Percentiles rank a stretch among this genome's conserved stretches.
Evolutionary conservation across 1,140 invertebrate genomes (phyloP).

Genomic region (Apis dorsata): DNA sequence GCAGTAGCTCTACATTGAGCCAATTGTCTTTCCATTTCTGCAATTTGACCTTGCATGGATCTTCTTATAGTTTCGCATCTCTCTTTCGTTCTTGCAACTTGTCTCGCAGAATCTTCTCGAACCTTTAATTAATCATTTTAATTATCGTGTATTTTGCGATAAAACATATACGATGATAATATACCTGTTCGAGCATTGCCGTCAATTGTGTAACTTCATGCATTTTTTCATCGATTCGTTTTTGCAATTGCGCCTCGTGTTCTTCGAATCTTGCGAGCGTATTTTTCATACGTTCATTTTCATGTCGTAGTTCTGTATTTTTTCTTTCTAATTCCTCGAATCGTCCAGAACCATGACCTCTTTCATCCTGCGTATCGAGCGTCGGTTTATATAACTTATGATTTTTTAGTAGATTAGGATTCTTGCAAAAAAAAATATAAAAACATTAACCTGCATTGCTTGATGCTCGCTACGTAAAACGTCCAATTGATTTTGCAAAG

Average conservation of each 20-base stretch:
- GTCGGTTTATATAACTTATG: not conserved
- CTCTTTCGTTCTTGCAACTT: constrained; percentile 85
- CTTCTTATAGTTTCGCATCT: constrained; percentile 83
- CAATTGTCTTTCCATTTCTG: constrained; percentile 84
- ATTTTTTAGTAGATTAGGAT: not conserved
- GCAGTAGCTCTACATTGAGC: constrained; percentile 83
- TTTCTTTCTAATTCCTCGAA: constrained; percentile 80
- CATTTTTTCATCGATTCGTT: constrained; percentile 75
- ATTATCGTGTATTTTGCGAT: not conserved
- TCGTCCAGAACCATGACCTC: constrained; percentile 75
- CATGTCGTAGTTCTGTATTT: constrained; percentile 76
- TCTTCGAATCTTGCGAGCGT: constrained; percentile 75
- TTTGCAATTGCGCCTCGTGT: constrained; percentile 67
- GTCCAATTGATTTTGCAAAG: constrained; percentile 67
- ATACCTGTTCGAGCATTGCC: constrained; percentile 83
- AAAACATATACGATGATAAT: not conserved
- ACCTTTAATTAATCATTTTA: constrained; percentile 67
- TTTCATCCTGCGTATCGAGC: constrained; percentile 62
- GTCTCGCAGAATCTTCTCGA: constrained; percentile 86
- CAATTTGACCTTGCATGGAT: constrained; percentile 83
- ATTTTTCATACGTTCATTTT: constrained; percentile 80
- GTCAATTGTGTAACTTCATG: constrained; percentile 82
- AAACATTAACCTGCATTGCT: constrained; percentile 58
- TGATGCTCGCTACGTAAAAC: constrained; percentile 69
- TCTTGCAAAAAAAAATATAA: not conserved